Evolutionary conservation across 2,113 vertebrate genomes (phyloP), one percentile per base, ranked within the genome.

Genomic region (Semnornis frantzii): DNA sequence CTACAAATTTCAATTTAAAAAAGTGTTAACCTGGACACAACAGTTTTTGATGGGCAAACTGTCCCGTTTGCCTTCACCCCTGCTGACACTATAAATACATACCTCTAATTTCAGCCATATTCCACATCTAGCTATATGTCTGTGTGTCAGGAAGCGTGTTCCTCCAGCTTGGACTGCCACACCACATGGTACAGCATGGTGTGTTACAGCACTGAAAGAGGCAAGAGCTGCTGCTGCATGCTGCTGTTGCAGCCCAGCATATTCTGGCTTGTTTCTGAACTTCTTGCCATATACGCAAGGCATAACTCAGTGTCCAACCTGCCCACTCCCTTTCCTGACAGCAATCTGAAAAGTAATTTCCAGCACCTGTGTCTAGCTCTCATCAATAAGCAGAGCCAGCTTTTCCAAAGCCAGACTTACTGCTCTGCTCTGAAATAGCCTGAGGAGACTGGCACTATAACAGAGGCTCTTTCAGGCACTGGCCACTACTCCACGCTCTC

Each of bases 101-200:
- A 7, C 15, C 13, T 64, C 21, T 16, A 37, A 15, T 27, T 46
- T 10, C 57, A 70, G 57, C 57, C 27, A 5, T 7, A 8, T 12
- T 20, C 17, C 23, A 12, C 1, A 6, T 7, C 17, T 2, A 68
- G n/a, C 39, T 42, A 25, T 6, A 19, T 5, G 27, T 21, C 23
- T 31, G 31, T 0, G 0, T 42, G 37, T 55, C 19, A 11, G 71
- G 33, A 65, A 34, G 50, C 7, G 1, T 23, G 5, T 13, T 37
- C 44, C 31, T 60, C 18, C 23, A 14, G 37, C 60, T 33, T 27
- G 44, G 25, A 19, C 34, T 12, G 5, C n/a, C 66, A 33, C 1
- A 1, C n/a, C 20, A 15, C 16, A 3, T 4, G 5, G 30, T 11
- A 24, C 42, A 5, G 17, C 33, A 20, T 8, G 25, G 30, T 52